A percentile compares a stretch with the other conserved stretches of the same genome.
These are phyloP conservation scores for Dinocampus coccinellae DNA, from an alignment of 2,888 invertebrate genomes.

Conservation along the genomic window DNA sequence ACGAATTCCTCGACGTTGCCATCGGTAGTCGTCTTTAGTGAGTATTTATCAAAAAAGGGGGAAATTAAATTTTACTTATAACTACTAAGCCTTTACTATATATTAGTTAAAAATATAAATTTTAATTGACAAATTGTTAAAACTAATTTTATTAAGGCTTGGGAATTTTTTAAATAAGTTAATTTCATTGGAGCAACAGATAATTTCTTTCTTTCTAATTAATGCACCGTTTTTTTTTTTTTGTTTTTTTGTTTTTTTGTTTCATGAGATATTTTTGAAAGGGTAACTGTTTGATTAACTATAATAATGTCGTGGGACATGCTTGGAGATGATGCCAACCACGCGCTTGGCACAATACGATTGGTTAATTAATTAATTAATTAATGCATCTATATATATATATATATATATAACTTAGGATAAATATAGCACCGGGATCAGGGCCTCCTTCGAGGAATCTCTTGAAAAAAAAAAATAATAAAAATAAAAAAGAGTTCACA, in stretches of 20 bases:
- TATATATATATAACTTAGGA: not conserved
- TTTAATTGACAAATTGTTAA: not conserved
- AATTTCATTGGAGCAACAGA: conserved; percentile 4
- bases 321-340: conserved; percentile 11
- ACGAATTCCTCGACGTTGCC: conserved; percentile 4
- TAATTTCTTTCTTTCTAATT: not conserved
- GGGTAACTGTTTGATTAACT: conserved; percentile 10
- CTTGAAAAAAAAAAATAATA: conserved; percentile 60
- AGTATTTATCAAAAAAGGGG: not conserved
- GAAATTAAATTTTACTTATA: conserved; percentile 5
- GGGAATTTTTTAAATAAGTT: not conserved
- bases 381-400: not conserved
- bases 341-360: conserved; percentile 29
- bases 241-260: not conserved
- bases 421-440: conserved; percentile 27
- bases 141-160: not conserved
- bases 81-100: conserved; percentile 1
- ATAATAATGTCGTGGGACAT: conserved; percentile 19
- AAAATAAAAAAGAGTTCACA: conserved; percentile 38
- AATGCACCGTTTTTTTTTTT: not conserved
- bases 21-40: not conserved
- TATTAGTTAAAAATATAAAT: not conserved
- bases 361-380: conserved; percentile 15
- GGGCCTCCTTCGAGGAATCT: conserved; percentile 34
- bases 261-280: not conserved